Evolutionary conservation across 1,140 invertebrate genomes (phyloP).

Genomic region (Sitodiplosis mosellana): DNA sequence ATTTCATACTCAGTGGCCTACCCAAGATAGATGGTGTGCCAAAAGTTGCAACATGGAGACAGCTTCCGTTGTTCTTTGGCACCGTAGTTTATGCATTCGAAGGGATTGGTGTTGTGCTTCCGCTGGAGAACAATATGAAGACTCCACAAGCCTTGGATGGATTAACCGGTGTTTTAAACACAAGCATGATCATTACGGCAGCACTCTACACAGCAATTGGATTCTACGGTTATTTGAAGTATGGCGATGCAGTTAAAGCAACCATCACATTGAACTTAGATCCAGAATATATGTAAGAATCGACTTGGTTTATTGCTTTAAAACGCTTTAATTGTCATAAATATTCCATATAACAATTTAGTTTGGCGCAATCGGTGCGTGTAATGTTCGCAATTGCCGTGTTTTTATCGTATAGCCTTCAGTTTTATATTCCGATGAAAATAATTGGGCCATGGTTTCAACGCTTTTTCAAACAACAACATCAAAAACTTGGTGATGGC

Average conservation of each 20-base stretch:
- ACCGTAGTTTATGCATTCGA: conserved; percentile 65
- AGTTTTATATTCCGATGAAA: conserved; percentile 64
- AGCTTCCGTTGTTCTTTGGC: conserved; percentile 52
- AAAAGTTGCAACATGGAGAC: conserved; percentile 28
- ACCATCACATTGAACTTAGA: conserved; percentile 55
- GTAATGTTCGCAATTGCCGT: conserved; percentile 55
- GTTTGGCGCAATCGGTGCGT: conserved; percentile 35
- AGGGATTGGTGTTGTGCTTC: conserved; percentile 65
- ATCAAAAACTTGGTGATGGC: conserved; percentile 35
- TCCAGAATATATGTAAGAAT: conserved; percentile 15
- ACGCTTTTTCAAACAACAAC: conserved; percentile 26
- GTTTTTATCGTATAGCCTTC: conserved; percentile 57
- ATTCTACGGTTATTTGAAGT: conserved; percentile 69
- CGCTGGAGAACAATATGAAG: conserved; percentile 78
- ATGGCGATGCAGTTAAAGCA: conserved; percentile 46
- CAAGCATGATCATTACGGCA: conserved; percentile 41
- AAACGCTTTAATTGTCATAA: background rate
- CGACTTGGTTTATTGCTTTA: background rate
- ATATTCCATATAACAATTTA: conserved; percentile 13
- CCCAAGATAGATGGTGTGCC: conserved; percentile 37
- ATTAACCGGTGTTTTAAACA: conserved; percentile 61
- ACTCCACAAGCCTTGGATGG: conserved; percentile 54
- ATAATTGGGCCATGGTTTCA: conserved; percentile 34
- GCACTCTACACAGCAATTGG: conserved; percentile 58
- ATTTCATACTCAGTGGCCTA: conserved; percentile 44